phyloP scores from a whole-genome alignment of 30 jellyfish, hydroid and myxozoan species.

The Hydractinia symbiolongicarpus region DNA sequence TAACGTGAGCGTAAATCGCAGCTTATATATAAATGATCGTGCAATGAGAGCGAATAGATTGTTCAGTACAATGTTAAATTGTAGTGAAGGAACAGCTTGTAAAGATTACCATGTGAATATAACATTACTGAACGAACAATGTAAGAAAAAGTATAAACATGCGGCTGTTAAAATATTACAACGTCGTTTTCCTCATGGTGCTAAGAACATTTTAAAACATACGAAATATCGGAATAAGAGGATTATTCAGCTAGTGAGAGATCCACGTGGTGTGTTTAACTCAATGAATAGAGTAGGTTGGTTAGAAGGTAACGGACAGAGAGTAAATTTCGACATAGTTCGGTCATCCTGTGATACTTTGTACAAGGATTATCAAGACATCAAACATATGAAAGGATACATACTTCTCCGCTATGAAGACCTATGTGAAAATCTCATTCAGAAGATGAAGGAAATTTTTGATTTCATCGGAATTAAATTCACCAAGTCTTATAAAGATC shows the following conservation, averaged over 20 bases:
- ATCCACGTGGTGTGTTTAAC: slow-evolving; percentile 20
- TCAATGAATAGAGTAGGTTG: slow-evolving; percentile 10
- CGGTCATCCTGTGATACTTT: not conserved
- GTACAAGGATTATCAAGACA: not conserved
- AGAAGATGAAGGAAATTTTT: not conserved
- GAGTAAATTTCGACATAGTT: not conserved
- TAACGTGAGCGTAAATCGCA: not conserved
- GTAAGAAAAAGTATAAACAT: not conserved
- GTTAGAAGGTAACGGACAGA: not conserved
- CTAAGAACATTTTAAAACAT: not conserved
- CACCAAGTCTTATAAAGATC: not conserved
- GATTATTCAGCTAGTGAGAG: slow-evolving; percentile 21
- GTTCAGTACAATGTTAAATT: too few relatives aligned
- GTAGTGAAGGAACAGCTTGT: too few relatives aligned
- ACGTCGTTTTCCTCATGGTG: slow-evolving; percentile 17
- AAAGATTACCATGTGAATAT: too few relatives aligned
- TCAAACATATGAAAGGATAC: not conserved
- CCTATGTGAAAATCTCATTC: slow-evolving; percentile 4
- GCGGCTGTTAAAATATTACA: slow-evolving; percentile 3
- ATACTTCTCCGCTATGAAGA: slow-evolving; percentile 11
- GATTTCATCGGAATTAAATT: not conserved
- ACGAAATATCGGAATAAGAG: not conserved
- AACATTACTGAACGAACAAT: too few relatives aligned
- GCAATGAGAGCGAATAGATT: not conserved
- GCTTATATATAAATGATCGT: not conserved